These are phyloP conservation scores for Chymomyza costata DNA, from an alignment of 1,140 invertebrate species.

Conservation along the genomic window DNA sequence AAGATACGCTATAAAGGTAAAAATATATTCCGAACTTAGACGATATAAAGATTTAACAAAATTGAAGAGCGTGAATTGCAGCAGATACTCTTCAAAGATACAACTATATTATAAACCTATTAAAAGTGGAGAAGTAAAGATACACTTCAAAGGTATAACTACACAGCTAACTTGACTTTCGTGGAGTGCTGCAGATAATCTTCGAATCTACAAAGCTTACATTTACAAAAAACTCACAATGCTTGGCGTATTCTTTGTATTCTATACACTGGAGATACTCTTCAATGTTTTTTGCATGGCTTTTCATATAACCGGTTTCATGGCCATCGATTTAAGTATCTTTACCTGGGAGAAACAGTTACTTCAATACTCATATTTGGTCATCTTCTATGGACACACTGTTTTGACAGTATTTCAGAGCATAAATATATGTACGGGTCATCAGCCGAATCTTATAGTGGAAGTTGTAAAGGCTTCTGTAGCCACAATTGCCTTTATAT, in stretches of 20 bases:
- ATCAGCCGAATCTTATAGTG: not conserved
- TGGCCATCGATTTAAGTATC: not conserved
- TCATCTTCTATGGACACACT: slow-evolving; percentile 21
- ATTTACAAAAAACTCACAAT: no score
- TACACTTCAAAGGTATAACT: no score
- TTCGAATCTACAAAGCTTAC: no score
- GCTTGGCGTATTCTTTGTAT: slow-evolving; percentile 26
- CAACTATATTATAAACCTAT: no score
- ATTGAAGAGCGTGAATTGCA: no score
- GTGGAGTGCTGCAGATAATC: no score
- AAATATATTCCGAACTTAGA: no score
- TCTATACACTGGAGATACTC: slow-evolving; percentile 26
- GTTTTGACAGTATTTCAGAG: slow-evolving; percentile 36
- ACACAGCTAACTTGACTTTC: no score
- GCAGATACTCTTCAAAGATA: no score
- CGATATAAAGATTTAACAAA: no score
- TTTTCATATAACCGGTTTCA: slow-evolving; percentile 25
- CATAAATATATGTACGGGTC: slow-evolving; percentile 31
- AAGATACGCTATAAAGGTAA: no score
- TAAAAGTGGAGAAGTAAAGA: no score
- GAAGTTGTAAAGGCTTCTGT: slow-evolving; percentile 18
- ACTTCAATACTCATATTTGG: slow-evolving; percentile 15
- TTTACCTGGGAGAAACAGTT: not conserved
- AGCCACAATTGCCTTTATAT: slow-evolving; percentile 9
- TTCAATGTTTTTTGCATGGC: slow-evolving; percentile 30